Percentiles rank a stretch among this genome's conserved stretches.
phyloP scores from a whole-genome alignment of 2,888 invertebrate species.

The Fissipunctia ypsillon region DNA sequence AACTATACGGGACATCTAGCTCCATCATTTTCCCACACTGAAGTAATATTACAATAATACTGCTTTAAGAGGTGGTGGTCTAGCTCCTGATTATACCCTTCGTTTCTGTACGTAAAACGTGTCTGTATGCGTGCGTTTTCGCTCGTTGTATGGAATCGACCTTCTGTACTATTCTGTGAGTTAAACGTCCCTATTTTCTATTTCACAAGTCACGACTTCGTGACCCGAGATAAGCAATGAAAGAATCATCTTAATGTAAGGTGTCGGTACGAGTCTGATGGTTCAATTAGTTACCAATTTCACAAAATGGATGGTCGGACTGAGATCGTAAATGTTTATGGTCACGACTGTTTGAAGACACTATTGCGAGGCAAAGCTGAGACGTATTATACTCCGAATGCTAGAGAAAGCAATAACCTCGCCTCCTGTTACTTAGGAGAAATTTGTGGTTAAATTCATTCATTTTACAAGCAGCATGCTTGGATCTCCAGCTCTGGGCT shows the following conservation, averaged over 20 bases:
- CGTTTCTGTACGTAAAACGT: background rate
- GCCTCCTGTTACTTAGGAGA: too few relatives aligned
- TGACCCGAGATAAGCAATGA: constrained; percentile 72
- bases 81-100: too few relatives aligned
- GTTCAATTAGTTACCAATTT: constrained; percentile 49
- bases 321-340: constrained; percentile 29
- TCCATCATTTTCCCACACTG: too few relatives aligned
- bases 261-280: constrained; percentile 28
- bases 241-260: constrained; percentile 54
- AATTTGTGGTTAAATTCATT: too few relatives aligned
- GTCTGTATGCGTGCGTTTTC: background rate
- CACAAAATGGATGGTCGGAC: constrained; percentile 24
- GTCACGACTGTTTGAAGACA: constrained; percentile 28
- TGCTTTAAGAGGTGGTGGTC: too few relatives aligned
- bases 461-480: too few relatives aligned
- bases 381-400: background rate
- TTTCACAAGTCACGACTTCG: constrained; percentile 79
- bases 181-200: constrained; percentile 66
- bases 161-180: background rate
- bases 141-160: background rate
- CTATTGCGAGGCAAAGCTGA: constrained; percentile 2
- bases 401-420: constrained; percentile 5
- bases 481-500: background rate
- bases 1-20: too few relatives aligned
- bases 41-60: too few relatives aligned